Evolutionary conservation across 2,888 invertebrate species (phyloP).

Genomic region (Melanchra persicariae): DNA sequence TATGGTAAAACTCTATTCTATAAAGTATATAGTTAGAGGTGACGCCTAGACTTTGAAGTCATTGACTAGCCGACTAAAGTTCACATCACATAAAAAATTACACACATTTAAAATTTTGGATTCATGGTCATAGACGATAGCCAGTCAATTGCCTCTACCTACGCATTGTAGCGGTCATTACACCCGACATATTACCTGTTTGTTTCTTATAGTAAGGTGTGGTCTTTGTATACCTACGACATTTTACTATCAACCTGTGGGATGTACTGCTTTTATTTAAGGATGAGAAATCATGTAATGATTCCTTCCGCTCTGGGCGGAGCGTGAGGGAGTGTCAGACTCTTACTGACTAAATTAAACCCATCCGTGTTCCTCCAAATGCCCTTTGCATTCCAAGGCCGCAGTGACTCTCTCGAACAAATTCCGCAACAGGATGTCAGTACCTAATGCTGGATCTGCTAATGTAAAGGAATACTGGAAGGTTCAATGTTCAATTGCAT

Average conservation of each 20-base stretch:
- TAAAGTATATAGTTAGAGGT: too few relatives aligned
- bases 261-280: background rate
- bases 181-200: slow-evolving; percentile 31
- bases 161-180: slow-evolving; percentile 54
- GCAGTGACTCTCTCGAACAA: too few relatives aligned
- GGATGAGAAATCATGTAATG: too few relatives aligned
- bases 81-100: slow-evolving; percentile 24
- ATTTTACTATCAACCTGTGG: background rate
- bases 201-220: slow-evolving; percentile 16
- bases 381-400: too few relatives aligned
- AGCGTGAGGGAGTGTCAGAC: too few relatives aligned
- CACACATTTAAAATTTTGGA: slow-evolving; percentile 15
- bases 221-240: slow-evolving; percentile 12
- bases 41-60: slow-evolving; percentile 5
- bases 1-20: background rate
- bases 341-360: too few relatives aligned
- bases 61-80: slow-evolving; percentile 1
- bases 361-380: too few relatives aligned
- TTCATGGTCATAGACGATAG: slow-evolving; percentile 33
- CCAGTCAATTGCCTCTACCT: slow-evolving; percentile 55
- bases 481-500: background rate
- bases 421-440: too few relatives aligned
- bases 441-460: background rate
- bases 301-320: too few relatives aligned
- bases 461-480: background rate